Evolutionary conservation across 2,113 vertebrate genomes (phyloP), one percentile per base, ranked within the genome.

Genomic region (Athene cunicularia): DNA sequence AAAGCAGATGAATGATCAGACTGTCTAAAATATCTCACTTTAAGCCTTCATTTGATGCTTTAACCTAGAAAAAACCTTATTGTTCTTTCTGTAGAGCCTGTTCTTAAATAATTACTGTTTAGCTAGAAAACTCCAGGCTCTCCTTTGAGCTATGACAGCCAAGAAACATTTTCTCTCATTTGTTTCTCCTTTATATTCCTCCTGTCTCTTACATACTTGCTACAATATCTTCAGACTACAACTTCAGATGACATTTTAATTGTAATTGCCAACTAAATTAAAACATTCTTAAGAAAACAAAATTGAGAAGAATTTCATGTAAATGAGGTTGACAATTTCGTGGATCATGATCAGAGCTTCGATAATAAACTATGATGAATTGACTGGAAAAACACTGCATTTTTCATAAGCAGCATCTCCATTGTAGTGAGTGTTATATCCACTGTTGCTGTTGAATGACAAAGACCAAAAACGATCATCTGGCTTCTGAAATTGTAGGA

Each of bases 311-410:
- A 80, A 55, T 43, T 80, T 80, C 5, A 80, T 59, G n/a, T 5
- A 86, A 80, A 71, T 35, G 14, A 37, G 5, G 16, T 5, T 43
- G 6, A 56, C 27, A 23, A 0, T 72, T 94, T 80, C 5, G 7
- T 30, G 21, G 35, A 14, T 80, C 15, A 27, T 58, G 45, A 37
- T 26, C 41, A 77, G 12, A 43, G 18, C 19, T 92, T 41, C 28
- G 37, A 5, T 41, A 50, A 20, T n/a, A 82, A 47, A 41, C 15
- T 35, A 8, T 24, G 14, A 8, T 77, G 39, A 86, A 86, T 18
- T 0, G 0, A 52, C 17, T 86, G 58, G 23, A 47, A 73, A 82
- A 73, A 8, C 0, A 0, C 32, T 67, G 5, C 8, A 22, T 37
- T 85, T 81, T 88, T 83, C 20, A 59, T 28, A 32, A 68, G 7